Evolutionary conservation across 2,113 vertebrate genomes (phyloP).

Genomic region (Talpa occidentalis): DNA sequence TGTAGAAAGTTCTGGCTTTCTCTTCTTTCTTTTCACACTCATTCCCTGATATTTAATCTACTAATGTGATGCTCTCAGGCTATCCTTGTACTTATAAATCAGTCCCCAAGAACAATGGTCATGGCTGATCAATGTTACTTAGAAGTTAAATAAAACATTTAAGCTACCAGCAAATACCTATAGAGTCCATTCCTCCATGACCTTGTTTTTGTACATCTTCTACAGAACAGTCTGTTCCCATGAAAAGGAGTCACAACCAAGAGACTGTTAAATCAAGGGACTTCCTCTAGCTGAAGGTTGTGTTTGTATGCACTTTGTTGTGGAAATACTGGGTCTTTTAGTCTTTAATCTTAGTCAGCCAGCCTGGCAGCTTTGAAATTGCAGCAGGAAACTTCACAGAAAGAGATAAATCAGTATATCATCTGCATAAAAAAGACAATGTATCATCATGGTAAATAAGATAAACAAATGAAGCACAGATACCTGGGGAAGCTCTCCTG

Average conservation of each 20-base stretch:
- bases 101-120: slow-evolving; percentile 48
- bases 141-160: slow-evolving; percentile 70
- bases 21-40: background rate
- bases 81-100: slow-evolving; percentile 62
- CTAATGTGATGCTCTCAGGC: background rate
- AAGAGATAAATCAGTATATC: slow-evolving; percentile 75
- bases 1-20: background rate
- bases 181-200: slow-evolving; percentile 43
- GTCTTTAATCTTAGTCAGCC: slow-evolving; percentile 59
- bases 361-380: slow-evolving; percentile 68
- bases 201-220: slow-evolving; percentile 38
- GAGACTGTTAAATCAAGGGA: background rate
- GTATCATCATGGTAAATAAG: slow-evolving; percentile 36
- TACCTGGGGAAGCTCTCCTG: background rate
- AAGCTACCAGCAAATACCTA: slow-evolving; percentile 48
- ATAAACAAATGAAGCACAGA: slow-evolving; percentile 42
- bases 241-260: background rate
- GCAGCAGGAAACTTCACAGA: slow-evolving; percentile 59
- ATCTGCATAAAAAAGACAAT: slow-evolving; percentile 60
- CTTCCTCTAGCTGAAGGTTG: background rate
- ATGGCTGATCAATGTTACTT: slow-evolving; percentile 65
- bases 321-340: slow-evolving; percentile 22
- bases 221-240: background rate
- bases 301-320: slow-evolving; percentile 57
- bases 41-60: slow-evolving; percentile 29